phyloP scores from a whole-genome alignment of 2,113 vertebrate species.

The Chitala chitala region DNA sequence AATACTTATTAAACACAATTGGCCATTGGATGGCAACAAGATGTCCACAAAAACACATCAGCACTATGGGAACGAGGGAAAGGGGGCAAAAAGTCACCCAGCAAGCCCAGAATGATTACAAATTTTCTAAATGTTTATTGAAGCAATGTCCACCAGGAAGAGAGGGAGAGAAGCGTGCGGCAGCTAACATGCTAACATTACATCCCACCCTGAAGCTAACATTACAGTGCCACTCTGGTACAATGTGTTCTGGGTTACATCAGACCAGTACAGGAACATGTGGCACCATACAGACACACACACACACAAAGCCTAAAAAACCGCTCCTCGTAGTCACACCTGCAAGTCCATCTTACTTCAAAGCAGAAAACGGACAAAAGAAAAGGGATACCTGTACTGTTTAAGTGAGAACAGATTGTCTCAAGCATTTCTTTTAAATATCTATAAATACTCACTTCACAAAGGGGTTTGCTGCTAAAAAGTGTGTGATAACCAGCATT shows the following conservation, averaged over 20 bases:
- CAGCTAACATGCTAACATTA: too few species aligned
- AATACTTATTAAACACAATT: too few species aligned
- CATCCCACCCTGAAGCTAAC: constrained; percentile 65
- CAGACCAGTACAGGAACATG: too few species aligned
- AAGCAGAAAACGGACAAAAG: constrained; percentile 29
- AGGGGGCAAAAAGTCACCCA: not conserved
- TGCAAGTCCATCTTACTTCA: constrained; percentile 36
- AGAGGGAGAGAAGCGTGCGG: constrained; percentile 43
- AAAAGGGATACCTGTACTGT: constrained; percentile 33
- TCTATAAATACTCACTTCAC: constrained; percentile 25
- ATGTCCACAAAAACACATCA: too few species aligned
- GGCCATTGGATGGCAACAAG: too few species aligned
- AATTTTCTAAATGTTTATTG: constrained; percentile 38
- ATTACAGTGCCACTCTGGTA: constrained; percentile 31
- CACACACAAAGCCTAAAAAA: constrained; percentile 44
- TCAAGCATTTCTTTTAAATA: constrained; percentile 29
- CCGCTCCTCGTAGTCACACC: constrained; percentile 31
- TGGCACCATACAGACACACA: constrained; percentile 50
- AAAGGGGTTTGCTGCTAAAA: constrained; percentile 14
- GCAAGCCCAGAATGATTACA: constrained; percentile 20
- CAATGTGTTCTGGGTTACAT: not conserved
- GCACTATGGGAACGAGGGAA: too few species aligned
- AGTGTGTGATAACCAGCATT: constrained; percentile 32
- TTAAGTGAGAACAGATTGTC: constrained; percentile 59
- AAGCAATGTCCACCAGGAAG: constrained; percentile 31